Evolutionary conservation across 2,888 invertebrate genomes (phyloP), one percentile per base, ranked within the genome.

Genomic region (Odontothrips loti): DNA sequence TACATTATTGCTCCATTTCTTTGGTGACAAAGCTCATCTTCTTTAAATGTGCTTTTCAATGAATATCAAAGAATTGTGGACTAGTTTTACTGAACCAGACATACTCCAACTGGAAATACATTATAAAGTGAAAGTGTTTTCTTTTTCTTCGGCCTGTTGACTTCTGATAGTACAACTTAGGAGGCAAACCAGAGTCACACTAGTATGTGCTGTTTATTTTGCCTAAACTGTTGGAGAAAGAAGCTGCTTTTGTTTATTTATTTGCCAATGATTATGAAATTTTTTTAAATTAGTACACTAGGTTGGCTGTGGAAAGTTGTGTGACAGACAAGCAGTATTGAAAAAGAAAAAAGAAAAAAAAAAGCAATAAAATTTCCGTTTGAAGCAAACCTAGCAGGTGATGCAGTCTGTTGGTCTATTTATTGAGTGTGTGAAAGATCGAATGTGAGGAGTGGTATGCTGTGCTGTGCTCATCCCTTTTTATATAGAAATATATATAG

Each of bases 391-490:
- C 68, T 27, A 75, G 68, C 68, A 68, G 68, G 11, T 68, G 2
- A 68, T n/a, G 6, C 68, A 23, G n/a, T 23, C 23, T 68, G 68
- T 68, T 68, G 68, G 68, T 27, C 27, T 75, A 75, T 75, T 75
- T 75, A 75, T 75, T 75, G 27, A 75, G 27, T 68, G 68, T 75
- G 27, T 75, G 68, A 75, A 27, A 27, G 68, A 6, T 43, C 12
- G 27, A 75, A 75, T 75, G 68, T 23, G 12, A 75, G 68, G 68
- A 75, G 68, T 10, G 27, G 23, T 75, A 27, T 75, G 68, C 68
- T 75, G 68, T 68, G 68, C 68, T 68, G 27, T 75, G 68, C 68
- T 75, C 68, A 75, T 75, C 68, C 68, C 68, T 75, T 75, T 75
- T 75, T 75, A 75, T 75, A 75, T 75, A 75, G 17, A n/a, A 58